These are phyloP conservation scores for Mylabris phalerata DNA, from an alignment of 1,140 invertebrate genomes.

Conservation along the genomic window DNA sequence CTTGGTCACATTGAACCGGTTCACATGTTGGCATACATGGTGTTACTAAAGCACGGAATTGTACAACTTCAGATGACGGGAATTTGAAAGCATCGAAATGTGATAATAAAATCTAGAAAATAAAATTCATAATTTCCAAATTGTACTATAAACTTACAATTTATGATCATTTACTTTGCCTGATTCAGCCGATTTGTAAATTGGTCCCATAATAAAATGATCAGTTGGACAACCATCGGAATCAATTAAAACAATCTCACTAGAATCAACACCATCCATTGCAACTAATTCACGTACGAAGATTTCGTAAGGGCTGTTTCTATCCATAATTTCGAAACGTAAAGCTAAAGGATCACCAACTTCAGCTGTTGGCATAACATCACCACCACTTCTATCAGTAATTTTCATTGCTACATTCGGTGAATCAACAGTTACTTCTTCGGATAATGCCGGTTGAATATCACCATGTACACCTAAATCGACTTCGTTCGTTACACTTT, in stretches of 20 bases:
- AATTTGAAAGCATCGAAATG: conserved; percentile 96
- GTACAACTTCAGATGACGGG: conserved; percentile 88
- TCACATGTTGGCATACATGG: conserved; percentile 89
- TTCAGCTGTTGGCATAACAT: conserved; percentile 72
- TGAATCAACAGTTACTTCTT: conserved; percentile 83
- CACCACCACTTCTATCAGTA: conserved; percentile 73
- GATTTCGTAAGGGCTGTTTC: conserved; percentile 88
- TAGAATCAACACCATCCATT: conserved; percentile 87
- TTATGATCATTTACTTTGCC: conserved; percentile 56
- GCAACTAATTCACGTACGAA: conserved; percentile 90
- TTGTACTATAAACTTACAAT: not conserved
- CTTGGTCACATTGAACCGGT: conserved; percentile 78
- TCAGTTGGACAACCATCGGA: conserved; percentile 88
- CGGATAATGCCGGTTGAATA: conserved; percentile 60
- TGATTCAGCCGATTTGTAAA: conserved; percentile 69
- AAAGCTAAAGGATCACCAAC: conserved; percentile 86
- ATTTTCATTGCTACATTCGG: conserved; percentile 93
- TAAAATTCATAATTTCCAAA: not conserved
- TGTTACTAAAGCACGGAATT: conserved; percentile 88
- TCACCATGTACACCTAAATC: conserved; percentile 83
- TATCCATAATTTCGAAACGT: conserved; percentile 85
- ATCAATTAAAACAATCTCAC: conserved; percentile 87
- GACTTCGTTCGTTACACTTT: conserved; percentile 86
- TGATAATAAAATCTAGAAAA: conserved; percentile 70
- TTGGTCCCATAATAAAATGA: conserved; percentile 85